A percentile compares a stretch with the other conserved stretches of the same genome.
phyloP scores from a whole-genome alignment of 2,797 vertebrate genomes.

The Schizothorax lantsangensis region DNA sequence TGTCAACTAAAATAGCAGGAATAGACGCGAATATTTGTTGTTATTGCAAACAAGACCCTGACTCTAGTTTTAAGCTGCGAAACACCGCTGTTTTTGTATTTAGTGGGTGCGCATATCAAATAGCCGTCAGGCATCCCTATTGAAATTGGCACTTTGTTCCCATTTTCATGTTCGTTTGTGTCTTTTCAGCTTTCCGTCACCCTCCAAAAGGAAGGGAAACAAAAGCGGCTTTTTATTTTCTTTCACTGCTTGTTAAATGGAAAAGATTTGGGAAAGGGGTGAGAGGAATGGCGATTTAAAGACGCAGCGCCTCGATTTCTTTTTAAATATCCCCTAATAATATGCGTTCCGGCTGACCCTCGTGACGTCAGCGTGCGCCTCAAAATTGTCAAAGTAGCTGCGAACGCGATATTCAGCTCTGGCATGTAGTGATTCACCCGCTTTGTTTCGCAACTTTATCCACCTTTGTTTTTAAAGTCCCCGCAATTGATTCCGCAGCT shows the following conservation, averaged over 20 bases:
- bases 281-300: constrained; percentile 88
- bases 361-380: constrained; percentile 15
- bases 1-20: constrained; percentile 48
- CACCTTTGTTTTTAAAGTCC: constrained; percentile 68
- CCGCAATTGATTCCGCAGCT: constrained; percentile 71
- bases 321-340: constrained; percentile 61
- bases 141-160: constrained; percentile 90
- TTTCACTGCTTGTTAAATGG: constrained; percentile 89
- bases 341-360: constrained; percentile 57
- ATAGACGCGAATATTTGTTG: background rate
- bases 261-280: constrained; percentile 88
- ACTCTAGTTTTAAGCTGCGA: constrained; percentile 14
- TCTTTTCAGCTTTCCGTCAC: constrained; percentile 84
- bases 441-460: constrained; percentile 64
- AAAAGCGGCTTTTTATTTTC: constrained; percentile 90
- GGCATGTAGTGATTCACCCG: background rate
- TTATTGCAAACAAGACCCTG: background rate
- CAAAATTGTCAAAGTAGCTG: background rate
- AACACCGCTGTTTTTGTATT: constrained; percentile 73
- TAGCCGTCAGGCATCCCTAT: constrained; percentile 81
- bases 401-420: constrained; percentile 14
- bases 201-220: constrained; percentile 82
- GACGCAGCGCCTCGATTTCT: constrained; percentile 80
- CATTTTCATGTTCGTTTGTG: constrained; percentile 88
- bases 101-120: constrained; percentile 79